phyloP scores from a whole-genome alignment of 2,888 invertebrate species.

The Nematopogon swammerdamellus region DNA sequence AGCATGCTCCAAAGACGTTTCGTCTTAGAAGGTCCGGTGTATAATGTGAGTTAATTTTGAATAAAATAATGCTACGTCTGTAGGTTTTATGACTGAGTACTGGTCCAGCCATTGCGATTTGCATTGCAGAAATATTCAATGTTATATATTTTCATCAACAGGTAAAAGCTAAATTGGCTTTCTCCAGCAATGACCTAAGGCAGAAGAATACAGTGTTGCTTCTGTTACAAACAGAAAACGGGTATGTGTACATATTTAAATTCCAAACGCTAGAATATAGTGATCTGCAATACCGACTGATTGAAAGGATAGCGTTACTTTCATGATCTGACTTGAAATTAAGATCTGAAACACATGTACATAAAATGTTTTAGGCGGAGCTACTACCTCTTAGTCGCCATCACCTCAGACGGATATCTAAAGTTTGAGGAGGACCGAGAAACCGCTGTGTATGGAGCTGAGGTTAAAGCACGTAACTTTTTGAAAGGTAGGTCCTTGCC shows the following conservation, averaged over 20 bases:
- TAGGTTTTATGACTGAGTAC: too few relatives aligned
- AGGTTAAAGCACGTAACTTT: slow-evolving; percentile 75
- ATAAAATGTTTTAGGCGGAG: slow-evolving; percentile 58
- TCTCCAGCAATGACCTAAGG: slow-evolving; percentile 76
- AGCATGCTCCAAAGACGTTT: slow-evolving; percentile 79
- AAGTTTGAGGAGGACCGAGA: slow-evolving; percentile 85
- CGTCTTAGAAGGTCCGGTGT: slow-evolving; percentile 65
- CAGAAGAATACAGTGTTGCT: slow-evolving; percentile 77
- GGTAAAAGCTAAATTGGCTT: slow-evolving; percentile 82
- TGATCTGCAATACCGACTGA: too few relatives aligned
- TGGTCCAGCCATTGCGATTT: too few relatives aligned
- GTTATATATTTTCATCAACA: slow-evolving; percentile 26
- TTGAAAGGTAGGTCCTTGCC: slow-evolving; percentile 77
- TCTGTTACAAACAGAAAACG: slow-evolving; percentile 78
- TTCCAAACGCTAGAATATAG: too few relatives aligned
- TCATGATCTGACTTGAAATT: not conserved
- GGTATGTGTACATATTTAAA: slow-evolving; percentile 44
- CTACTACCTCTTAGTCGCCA: slow-evolving; percentile 78
- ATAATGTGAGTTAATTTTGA: slow-evolving; percentile 38
- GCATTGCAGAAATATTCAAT: too few relatives aligned
- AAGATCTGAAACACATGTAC: not conserved
- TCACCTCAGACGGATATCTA: slow-evolving; percentile 79
- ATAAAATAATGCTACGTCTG: too few relatives aligned
- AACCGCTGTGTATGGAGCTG: slow-evolving; percentile 68
- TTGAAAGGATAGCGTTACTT: too few relatives aligned